Base-by-base conservation (phyloP, 2,888 invertebrate genomes). In the Phragmatobia fuliginosa region DNA sequence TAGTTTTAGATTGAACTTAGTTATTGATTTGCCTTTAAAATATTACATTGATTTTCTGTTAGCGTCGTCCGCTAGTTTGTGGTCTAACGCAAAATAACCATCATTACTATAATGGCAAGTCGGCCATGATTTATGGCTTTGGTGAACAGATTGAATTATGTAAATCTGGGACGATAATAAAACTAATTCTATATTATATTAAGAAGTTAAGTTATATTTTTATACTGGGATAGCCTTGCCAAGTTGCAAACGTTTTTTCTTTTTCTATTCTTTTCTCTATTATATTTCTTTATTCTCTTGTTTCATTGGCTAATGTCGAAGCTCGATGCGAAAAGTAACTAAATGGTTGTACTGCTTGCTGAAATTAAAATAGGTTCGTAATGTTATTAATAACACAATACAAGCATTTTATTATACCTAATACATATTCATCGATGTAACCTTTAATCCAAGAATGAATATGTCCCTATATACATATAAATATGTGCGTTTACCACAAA, bases 51-150 rank as follows among this genome's bases (percentile, higher is more conserved):
- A 68, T 70, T 81, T 74, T 81, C 70, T 68, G 58, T 49, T 18
- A 36, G 72, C 66, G 33, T 33, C 52, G 68, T 68, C 58, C 65
- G 68, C 68, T 72, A 72, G 78, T 80, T 84, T 80, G 78, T 72
- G 79, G 74, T 83, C 81, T 79, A 82, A 79, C 74, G 70, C 72
- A 70, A 75, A 82, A 86, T 87, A 80, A 81, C 84, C 78, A 79
- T 84, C 85, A 87, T 87, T 85, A 85, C 74, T 84, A 81, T 81
- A 85, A 86, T 84, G 83, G 71, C 77, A 77, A 70, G 33, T 73
- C 69, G 76, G 76, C 72, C 76, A 73, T 87, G 84, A 86, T 85
- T 81, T 85, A 85, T 86, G 83, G 83, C 84, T 84, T 88, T 83
- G 75, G 78, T 68, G 38, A 41, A 58, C 68, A 67, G 72, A 81